Evolutionary conservation across 2,113 vertebrate species (phyloP).

Genomic region (Gobio gobio): DNA sequence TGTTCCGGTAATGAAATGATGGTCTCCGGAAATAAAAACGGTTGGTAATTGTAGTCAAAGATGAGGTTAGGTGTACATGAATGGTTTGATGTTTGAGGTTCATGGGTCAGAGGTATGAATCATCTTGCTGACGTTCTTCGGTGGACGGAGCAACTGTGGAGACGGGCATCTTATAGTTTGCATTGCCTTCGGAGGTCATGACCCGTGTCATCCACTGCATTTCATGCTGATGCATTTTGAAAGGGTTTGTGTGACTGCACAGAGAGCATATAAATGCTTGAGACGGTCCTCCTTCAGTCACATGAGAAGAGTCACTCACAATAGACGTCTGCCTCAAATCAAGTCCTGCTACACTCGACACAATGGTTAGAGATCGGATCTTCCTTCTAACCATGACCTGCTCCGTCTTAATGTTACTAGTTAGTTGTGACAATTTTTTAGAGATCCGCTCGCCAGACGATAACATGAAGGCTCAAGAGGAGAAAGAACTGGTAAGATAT

Average conservation of each 20-base stretch:
- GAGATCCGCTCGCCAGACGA: conserved; percentile 61
- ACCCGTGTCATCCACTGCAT: background rate
- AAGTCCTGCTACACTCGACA: conserved; percentile 25
- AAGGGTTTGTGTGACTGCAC: background rate
- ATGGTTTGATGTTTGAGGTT: conserved; percentile 15
- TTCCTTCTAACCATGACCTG: conserved; percentile 58
- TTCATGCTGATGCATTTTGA: background rate
- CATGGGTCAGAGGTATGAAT: conserved; percentile 30
- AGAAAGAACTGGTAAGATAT: conserved; percentile 68
- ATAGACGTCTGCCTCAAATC: background rate
- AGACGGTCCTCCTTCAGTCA: background rate
- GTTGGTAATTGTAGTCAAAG: conserved; percentile 41
- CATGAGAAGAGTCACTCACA: background rate
- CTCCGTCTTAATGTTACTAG: conserved; percentile 60
- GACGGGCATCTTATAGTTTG: background rate
- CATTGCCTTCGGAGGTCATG: background rate
- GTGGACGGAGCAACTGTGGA: background rate
- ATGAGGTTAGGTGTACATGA: conserved; percentile 33
- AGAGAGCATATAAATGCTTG: conserved; percentile 2
- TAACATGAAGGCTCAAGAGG: conserved; percentile 64
- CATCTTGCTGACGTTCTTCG: conserved; percentile 18
- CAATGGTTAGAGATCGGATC: conserved; percentile 63
- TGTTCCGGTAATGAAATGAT: conserved; percentile 34
- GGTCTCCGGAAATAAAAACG: conserved; percentile 21
- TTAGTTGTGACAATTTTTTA: conserved; percentile 57